Evolutionary conservation across 2,888 invertebrate species (phyloP), one percentile per base, ranked within the genome.

Genomic region (Carcina quercana): DNA sequence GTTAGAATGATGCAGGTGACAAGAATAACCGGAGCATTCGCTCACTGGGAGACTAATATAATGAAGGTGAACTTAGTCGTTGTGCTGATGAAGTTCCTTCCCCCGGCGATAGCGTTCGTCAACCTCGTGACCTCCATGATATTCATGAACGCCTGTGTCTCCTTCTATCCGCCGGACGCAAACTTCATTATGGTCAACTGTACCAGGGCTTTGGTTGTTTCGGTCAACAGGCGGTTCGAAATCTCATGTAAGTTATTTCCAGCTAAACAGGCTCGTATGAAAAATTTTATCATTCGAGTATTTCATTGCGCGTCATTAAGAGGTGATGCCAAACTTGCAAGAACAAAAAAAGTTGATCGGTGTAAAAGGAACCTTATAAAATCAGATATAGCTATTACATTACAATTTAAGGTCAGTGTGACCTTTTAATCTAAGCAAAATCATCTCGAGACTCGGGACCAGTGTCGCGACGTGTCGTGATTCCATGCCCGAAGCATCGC

Each of bases 21-120:
- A 11, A 64, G 80, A 54, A 57, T 80, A 50, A 66, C 61, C 10
- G 68, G 72, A 5, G 65, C 80, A 15, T 75, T 78, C 43, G 51
- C 64, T 2, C 76, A 71, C 46, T 78, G 70, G 70, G 79, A 78
- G 39, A 51, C 62, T 15, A 63, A 82, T 37, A 79, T 83, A 52
- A 73, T 82, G 72, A 55, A 59, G 26, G 59, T 69, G 27, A 80
- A 67, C 42, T 62, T 71, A 25, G 59, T 62, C 1, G 62, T 76
- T 2, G 66, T 72, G 1, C 49, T 83, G 7, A 30, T 79, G 8
- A 80, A 80, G 56, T 80, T 70, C 37, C 45, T 83, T 8, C 82
- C 82, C 1, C 45, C 75, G 26, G 74, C 73, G 0, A 12, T 78
- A 10, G 67, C 76, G 0, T 44, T 79, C 11, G 70, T 76, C 6